Percentiles rank a stretch among this genome's conserved stretches.
Evolutionary conservation across 2,797 vertebrate species (phyloP).

Genomic region (Coregonus ussuriensis): DNA sequence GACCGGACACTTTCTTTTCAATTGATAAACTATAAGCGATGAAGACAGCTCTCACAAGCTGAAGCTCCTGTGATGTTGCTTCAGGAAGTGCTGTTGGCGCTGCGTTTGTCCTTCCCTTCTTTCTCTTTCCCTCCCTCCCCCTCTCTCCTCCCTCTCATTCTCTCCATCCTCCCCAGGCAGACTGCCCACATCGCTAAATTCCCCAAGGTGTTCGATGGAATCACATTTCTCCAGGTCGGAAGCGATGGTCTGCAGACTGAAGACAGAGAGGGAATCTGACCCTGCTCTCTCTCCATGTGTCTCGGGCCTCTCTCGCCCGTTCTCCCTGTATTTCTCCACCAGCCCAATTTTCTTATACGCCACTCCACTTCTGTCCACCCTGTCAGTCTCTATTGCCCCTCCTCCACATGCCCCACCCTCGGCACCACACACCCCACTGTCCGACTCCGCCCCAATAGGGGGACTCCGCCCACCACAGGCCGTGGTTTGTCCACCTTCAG

Average conservation of each 20-base stretch:
- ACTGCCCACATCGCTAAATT: slow-evolving; percentile 80
- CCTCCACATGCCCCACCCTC: slow-evolving; percentile 57
- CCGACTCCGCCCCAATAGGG: slow-evolving; percentile 82
- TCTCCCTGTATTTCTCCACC: slow-evolving; percentile 70
- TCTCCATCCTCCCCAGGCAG: slow-evolving; percentile 67
- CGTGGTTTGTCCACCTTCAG: slow-evolving; percentile 40
- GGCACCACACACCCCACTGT: slow-evolving; percentile 41
- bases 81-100: slow-evolving; percentile 71
- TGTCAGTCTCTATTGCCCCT: slow-evolving; percentile 36
- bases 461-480: slow-evolving; percentile 76
- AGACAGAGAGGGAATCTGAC: slow-evolving; percentile 84
- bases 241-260: slow-evolving; percentile 91
- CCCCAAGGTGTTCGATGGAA: slow-evolving; percentile 86
- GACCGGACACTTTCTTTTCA: slow-evolving; percentile 19
- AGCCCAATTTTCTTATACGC: slow-evolving; percentile 66
- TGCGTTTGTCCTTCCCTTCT: slow-evolving; percentile 49
- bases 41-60: slow-evolving; percentile 68
- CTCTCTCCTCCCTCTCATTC: slow-evolving; percentile 36
- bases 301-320: slow-evolving; percentile 56
- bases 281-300: slow-evolving; percentile 68
- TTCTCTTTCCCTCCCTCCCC: slow-evolving; percentile 37
- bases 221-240: slow-evolving; percentile 93
- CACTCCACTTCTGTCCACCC: slow-evolving; percentile 33
- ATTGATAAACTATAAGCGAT: background rate
- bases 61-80: slow-evolving; percentile 79